Evolutionary conservation across 2,113 vertebrate species (phyloP), one percentile per base, ranked within the genome.

Genomic region (Planiliza haematocheilus): DNA sequence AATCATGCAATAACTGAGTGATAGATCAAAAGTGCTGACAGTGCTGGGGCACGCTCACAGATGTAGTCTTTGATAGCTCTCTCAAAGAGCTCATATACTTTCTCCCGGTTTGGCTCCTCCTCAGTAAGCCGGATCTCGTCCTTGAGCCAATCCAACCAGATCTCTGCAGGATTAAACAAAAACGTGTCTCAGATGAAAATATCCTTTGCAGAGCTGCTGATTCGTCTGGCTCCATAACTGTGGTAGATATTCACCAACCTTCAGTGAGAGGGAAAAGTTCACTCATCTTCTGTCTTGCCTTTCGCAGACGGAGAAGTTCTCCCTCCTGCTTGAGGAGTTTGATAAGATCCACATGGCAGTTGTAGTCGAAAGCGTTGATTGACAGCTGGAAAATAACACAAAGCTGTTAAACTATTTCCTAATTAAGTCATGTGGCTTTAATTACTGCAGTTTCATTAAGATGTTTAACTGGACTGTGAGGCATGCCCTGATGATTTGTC

Each of bases 111-210:
- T 0, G 91, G 85, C 74, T 92, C 90, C 1, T 97, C 95, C 17
- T 94, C 85, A 14, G 93, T 95, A 92, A 97, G 92, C 57, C 93
- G 94, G 64, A 97, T 97, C 87, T 99, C 98, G 75, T 99, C 98
- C 12, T 96, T 98, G 59, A 99, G 86, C 97, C 98, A 99, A 76
- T 98, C 97, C 70, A 99, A 83, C 98, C 98, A 99, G 48, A 99
- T 96, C 80, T 98, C 98, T 99, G 87, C 34, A 68, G 18, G 39
- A 46, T 49, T 69, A 17, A 64, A 68, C 8, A 59, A 60, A 59
- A 70, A 6, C 7, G 12, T 7, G 4, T 65, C 48, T 79, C 12
- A 79, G 39, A 6, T 42, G 20, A 9, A 77, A 55, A 70, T n/a
- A 37, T 30, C 24, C 24, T 30, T 46, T 2, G 3, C 16, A 53